Conservation (phyloP, 2,113 vertebrate species). For the Dicerorhinus sumatrensis region DNA sequence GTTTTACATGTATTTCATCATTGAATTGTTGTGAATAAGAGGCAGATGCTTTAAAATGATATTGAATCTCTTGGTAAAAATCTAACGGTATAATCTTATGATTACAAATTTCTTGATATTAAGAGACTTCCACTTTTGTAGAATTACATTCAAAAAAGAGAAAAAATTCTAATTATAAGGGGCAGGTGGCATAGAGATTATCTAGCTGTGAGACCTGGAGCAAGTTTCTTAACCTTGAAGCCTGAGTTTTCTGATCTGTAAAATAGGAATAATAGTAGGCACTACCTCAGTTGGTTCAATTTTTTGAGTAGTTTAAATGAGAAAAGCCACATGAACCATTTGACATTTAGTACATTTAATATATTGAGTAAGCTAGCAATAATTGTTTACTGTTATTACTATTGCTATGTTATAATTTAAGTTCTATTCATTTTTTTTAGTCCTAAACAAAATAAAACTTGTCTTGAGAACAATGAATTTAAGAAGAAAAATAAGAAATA, state of each 20-base stretch:
- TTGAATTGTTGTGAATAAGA: conserved; percentile 1
- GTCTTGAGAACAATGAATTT: background rate
- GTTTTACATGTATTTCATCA: background rate
- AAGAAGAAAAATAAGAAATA: conserved; percentile 5
- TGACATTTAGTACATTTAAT: background rate
- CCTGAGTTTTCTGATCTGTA: background rate
- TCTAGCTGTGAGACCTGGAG: background rate
- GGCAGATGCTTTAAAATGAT: background rate
- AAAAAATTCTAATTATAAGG: background rate
- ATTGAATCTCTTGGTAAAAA: conserved; percentile 24
- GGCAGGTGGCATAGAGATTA: background rate
- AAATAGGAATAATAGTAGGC: background rate
- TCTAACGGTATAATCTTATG: background rate
- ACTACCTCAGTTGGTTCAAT: background rate
- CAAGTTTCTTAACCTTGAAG: background rate
- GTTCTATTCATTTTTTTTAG: background rate
- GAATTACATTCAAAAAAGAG: background rate
- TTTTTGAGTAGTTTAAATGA: background rate
- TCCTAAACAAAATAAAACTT: background rate
- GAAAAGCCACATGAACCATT: background rate
- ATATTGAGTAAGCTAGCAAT: background rate
- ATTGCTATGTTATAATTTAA: background rate
- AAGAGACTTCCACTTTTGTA: background rate
- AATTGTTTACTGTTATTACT: background rate
- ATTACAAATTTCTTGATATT: background rate